Percentiles rank a stretch among this genome's conserved stretches.
phyloP scores from a whole-genome alignment of 2,888 invertebrate species.

The Coelinius sp. region DNA sequence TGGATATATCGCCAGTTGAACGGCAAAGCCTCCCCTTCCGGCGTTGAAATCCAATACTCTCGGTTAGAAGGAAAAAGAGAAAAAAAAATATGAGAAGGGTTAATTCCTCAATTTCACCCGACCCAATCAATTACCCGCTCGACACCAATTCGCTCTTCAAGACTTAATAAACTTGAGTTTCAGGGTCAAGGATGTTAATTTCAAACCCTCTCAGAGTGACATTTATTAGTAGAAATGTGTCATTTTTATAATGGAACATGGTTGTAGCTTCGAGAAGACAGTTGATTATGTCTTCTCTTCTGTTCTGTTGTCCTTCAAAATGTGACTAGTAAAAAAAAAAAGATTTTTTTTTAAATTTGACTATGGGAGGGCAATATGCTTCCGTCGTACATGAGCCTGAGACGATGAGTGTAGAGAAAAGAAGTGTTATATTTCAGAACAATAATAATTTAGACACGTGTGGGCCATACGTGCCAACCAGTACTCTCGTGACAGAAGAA shows the following conservation, averaged over 20 bases:
- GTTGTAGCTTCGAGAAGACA: slow-evolving; percentile 38
- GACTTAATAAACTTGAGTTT: not conserved
- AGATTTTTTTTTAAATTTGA: too few relatives aligned
- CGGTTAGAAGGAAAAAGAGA: not conserved
- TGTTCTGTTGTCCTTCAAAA: not conserved
- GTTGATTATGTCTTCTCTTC: not conserved
- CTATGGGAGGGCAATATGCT: not conserved
- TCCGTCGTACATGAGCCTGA: slow-evolving; percentile 30
- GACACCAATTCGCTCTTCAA: not conserved
- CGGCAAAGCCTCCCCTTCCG: not conserved
- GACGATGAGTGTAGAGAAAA: slow-evolving; percentile 33
- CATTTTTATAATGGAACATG: slow-evolving; percentile 60
- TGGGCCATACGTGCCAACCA: slow-evolving; percentile 64
- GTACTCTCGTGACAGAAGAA: not conserved
- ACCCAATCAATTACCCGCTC: not conserved
- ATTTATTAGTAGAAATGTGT: slow-evolving; percentile 52
- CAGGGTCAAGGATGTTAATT: too few relatives aligned
- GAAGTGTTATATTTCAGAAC: slow-evolving; percentile 60
- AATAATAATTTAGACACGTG: slow-evolving; percentile 69
- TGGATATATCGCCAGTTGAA: too few relatives aligned
- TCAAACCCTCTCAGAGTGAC: slow-evolving; percentile 27
- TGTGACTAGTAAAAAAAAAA: slow-evolving; percentile 8
- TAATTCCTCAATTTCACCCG: not conserved
- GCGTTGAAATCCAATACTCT: slow-evolving; percentile 7
- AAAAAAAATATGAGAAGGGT: not conserved